These are phyloP conservation scores for Sminthopsis crassicaudata DNA, from an alignment of 2,113 vertebrate species.

Conservation along the genomic window DNA sequence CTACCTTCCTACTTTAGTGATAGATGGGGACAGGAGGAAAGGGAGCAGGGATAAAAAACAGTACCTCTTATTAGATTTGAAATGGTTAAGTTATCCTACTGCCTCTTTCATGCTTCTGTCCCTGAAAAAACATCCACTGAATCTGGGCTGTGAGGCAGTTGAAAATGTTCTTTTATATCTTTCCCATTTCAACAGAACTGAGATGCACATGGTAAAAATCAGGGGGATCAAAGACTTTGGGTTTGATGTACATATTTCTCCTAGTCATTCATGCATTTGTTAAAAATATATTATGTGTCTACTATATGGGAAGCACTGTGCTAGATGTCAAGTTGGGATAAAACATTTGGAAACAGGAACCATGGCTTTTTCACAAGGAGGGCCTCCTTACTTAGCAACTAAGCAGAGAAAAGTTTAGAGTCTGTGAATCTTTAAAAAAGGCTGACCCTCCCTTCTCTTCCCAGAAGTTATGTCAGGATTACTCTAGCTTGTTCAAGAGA, in stretches of 20 bases:
- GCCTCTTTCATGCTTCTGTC: not conserved
- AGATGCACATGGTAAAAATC: slow-evolving; percentile 44
- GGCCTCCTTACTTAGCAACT: not conserved
- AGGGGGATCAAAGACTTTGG: slow-evolving; percentile 2
- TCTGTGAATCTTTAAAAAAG: not conserved
- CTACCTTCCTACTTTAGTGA: not conserved
- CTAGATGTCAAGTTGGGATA: not conserved
- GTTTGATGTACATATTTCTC: not conserved
- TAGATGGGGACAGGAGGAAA: not conserved
- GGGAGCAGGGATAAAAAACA: not conserved
- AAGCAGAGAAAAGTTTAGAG: not conserved
- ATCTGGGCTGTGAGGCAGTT: not conserved
- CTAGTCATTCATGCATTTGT: slow-evolving; percentile 13
- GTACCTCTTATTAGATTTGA: not conserved
- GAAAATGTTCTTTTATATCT: not conserved
- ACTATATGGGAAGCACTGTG: not conserved
- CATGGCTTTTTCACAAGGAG: not conserved
- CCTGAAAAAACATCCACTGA: not conserved
- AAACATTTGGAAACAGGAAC: not conserved
- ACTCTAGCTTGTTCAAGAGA: not conserved
- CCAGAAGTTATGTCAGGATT: not conserved
- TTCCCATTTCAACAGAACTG: not conserved
- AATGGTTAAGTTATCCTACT: not conserved
- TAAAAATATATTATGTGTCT: slow-evolving; percentile 41
- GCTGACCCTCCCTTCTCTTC: not conserved